A percentile compares a stretch with the other conserved stretches of the same genome.
phyloP scores from a whole-genome alignment of 2,888 invertebrate species.

The Hirtodrosophila cameraria region DNA sequence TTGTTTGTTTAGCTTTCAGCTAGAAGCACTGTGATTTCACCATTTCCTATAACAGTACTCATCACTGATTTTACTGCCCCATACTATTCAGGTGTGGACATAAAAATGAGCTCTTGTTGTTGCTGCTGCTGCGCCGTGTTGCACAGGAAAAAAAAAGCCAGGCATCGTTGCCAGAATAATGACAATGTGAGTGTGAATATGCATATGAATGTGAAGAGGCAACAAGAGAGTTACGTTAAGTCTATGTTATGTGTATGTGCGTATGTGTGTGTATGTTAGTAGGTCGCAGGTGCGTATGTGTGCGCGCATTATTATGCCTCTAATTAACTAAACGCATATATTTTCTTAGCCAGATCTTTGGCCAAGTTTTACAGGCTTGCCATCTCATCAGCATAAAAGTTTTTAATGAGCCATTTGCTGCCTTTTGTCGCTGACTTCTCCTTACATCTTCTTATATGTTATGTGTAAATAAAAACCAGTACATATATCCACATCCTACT shows the following conservation, averaged over 20 bases:
- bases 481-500: constrained; percentile 13
- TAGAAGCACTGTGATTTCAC: constrained; percentile 9
- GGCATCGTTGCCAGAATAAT: constrained; percentile 33
- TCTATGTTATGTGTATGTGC: constrained; percentile 19
- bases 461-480: not conserved
- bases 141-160: constrained; percentile 20
- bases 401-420: constrained; percentile 74
- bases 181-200: constrained; percentile 13
- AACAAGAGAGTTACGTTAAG: constrained; percentile 29
- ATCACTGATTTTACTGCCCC: constrained; percentile 12
- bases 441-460: not conserved
- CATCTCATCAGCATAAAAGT: constrained; percentile 74
- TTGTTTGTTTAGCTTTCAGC: too few species aligned
- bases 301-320: constrained; percentile 62
- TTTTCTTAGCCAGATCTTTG: constrained; percentile 60
- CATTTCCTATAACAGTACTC: constrained; percentile 6
- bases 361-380: constrained; percentile 52
- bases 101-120: constrained; percentile 33
- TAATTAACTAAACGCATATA: constrained; percentile 68
- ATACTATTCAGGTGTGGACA: constrained; percentile 28
- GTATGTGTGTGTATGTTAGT: constrained; percentile 33
- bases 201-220: constrained; percentile 17
- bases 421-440: constrained; percentile 38
- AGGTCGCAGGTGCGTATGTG: constrained; percentile 51
- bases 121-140: constrained; percentile 4